phyloP scores from a whole-genome alignment of 2,888 invertebrate genomes.

The Sminthurides aquaticus region DNA sequence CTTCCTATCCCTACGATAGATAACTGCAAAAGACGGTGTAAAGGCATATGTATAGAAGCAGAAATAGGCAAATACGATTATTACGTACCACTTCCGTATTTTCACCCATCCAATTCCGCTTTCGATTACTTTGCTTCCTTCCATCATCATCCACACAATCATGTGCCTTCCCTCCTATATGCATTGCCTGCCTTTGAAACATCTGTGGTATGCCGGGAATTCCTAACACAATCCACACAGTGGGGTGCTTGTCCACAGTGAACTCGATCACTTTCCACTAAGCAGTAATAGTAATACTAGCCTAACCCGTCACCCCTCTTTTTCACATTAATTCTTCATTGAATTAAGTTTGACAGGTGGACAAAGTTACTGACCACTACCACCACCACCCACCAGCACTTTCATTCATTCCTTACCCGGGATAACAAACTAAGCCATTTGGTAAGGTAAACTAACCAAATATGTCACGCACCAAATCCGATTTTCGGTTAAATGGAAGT shows the following conservation, averaged over 20 bases:
- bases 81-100: too few relatives aligned
- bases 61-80: too few relatives aligned
- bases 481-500: too few relatives aligned
- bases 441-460: too few relatives aligned
- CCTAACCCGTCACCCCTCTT: not conserved
- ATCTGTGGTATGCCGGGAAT: not conserved
- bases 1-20: not conserved
- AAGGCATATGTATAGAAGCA: too few relatives aligned
- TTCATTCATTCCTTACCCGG: conserved; percentile 5
- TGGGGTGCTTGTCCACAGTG: not conserved
- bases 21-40: too few relatives aligned
- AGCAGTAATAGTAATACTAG: not conserved
- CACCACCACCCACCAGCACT: not conserved
- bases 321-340: not conserved
- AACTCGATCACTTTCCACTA: not conserved
- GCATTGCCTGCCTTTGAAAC: not conserved
- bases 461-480: too few relatives aligned
- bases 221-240: not conserved
- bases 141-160: too few relatives aligned
- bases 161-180: too few relatives aligned
- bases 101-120: too few relatives aligned
- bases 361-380: not conserved
- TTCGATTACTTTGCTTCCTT: too few relatives aligned
- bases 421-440: too few relatives aligned
- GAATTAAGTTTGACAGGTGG: conserved; percentile 22